Conservation (phyloP, 2,113 vertebrate species). For the Perognathus longimembris region DNA sequence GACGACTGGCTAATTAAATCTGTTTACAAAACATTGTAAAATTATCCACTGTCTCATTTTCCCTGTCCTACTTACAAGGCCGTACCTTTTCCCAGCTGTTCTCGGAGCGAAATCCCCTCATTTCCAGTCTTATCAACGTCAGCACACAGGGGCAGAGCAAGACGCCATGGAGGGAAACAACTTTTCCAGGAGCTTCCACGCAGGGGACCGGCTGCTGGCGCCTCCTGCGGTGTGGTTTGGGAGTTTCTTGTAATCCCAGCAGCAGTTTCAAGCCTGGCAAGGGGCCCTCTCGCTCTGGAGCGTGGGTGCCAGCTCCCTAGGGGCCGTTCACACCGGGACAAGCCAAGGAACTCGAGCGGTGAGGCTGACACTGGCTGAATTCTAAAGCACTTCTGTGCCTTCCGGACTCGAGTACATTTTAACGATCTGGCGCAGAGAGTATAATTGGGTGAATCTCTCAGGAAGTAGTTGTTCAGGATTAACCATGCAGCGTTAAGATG, state of each 20-base stretch:
- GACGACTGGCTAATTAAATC: conserved; percentile 6
- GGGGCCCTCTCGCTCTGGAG: conserved; percentile 28
- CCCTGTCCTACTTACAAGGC: neutral
- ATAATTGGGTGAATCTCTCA: neutral
- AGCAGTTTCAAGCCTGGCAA: conserved; percentile 70
- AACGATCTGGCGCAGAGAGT: neutral
- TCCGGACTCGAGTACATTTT: conserved; percentile 12
- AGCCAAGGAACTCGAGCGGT: neutral
- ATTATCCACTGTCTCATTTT: neutral
- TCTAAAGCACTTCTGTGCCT: conserved; percentile 55
- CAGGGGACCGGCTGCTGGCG: neutral
- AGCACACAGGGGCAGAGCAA: neutral
- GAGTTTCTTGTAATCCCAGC: conserved; percentile 70
- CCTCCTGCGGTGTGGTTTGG: conserved; percentile 37
- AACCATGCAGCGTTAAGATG: neutral
- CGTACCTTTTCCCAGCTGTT: neutral
- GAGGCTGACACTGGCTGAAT: neutral
- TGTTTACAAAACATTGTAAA: conserved; percentile 4
- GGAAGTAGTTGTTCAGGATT: conserved; percentile 31
- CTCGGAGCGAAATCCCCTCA: neutral
- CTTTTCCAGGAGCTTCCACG: conserved; percentile 3
- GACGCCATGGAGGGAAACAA: neutral
- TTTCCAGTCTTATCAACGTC: neutral
- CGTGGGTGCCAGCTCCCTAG: conserved; percentile 53
- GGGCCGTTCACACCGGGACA: neutral